Percentiles rank a stretch among this genome's conserved stretches.
phyloP scores from a whole-genome alignment of 2,888 invertebrate species.

The Pimpla rufipes region DNA sequence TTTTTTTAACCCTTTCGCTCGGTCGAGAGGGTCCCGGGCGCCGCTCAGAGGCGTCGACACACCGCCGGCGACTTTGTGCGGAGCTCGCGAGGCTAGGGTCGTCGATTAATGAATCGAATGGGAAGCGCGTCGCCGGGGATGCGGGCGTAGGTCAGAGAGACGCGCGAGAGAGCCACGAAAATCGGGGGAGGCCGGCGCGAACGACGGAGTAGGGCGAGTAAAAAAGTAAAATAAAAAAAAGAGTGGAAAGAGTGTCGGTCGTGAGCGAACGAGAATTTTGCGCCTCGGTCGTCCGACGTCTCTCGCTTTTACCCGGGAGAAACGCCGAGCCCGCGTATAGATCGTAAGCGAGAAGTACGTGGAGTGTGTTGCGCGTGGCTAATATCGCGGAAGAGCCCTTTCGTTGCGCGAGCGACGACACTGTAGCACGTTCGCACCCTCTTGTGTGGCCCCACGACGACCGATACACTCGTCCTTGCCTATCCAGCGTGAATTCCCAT shows the following conservation, averaged over 20 bases:
- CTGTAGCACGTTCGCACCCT: constrained; percentile 71
- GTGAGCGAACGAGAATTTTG: constrained; percentile 39
- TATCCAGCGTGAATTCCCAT: constrained; percentile 78
- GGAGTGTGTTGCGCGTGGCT: constrained; percentile 74
- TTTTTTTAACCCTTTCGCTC: constrained; percentile 61
- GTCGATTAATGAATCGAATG: constrained; percentile 74
- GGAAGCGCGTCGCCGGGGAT: constrained; percentile 54
- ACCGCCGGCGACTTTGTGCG: constrained; percentile 43
- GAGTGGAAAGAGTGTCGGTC: constrained; percentile 59
- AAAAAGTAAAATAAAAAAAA: constrained; percentile 24
- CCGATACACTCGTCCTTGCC: constrained; percentile 60
- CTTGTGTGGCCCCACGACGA: constrained; percentile 57
- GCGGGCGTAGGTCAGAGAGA: constrained; percentile 35
- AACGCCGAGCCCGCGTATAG: constrained; percentile 9
- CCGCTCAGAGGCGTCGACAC: constrained; percentile 17
- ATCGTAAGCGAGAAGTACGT: constrained; percentile 54
- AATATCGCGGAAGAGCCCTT: constrained; percentile 79
- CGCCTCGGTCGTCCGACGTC: constrained; percentile 48
- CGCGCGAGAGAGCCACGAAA: constrained; percentile 38
- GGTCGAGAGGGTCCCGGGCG: constrained; percentile 17
- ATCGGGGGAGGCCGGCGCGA: constrained; percentile 38
- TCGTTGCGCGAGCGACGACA: constrained; percentile 71
- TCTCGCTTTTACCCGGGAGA: constrained; percentile 8
- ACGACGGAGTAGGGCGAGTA: constrained; percentile 48
- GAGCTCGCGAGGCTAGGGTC: constrained; percentile 55